phyloP scores from a whole-genome alignment of 2,888 invertebrate species.

The Luffia ferchaultella region DNA sequence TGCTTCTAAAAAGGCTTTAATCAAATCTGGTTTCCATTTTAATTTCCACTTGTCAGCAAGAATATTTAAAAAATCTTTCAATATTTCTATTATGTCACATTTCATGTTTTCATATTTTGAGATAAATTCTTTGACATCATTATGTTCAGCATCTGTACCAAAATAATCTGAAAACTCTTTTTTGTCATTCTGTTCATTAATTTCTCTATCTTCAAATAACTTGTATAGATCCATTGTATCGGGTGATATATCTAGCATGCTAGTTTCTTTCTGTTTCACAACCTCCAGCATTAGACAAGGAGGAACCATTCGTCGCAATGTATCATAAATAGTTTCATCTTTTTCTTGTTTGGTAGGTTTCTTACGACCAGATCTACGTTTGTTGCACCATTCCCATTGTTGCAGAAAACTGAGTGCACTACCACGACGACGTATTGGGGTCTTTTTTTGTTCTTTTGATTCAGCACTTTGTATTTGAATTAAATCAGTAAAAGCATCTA shows the following conservation, averaged over 20 bases:
- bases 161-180: slow-evolving; percentile 62
- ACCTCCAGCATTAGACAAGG: slow-evolving; percentile 56
- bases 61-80: slow-evolving; percentile 66
- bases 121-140: slow-evolving; percentile 71
- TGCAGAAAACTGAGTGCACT: slow-evolving; percentile 77
- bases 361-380: slow-evolving; percentile 58
- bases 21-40: slow-evolving; percentile 71
- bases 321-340: slow-evolving; percentile 73
- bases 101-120: slow-evolving; percentile 62
- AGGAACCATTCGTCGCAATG: slow-evolving; percentile 72
- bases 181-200: slow-evolving; percentile 16
- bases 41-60: slow-evolving; percentile 69
- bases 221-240: slow-evolving; percentile 70
- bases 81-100: slow-evolving; percentile 65
- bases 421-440: slow-evolving; percentile 70
- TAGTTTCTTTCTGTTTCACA: slow-evolving; percentile 41
- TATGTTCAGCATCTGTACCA: slow-evolving; percentile 69
- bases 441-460: slow-evolving; percentile 51
- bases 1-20: slow-evolving; percentile 65
- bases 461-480: slow-evolving; percentile 24
- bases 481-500: slow-evolving; percentile 26
- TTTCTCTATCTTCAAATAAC: slow-evolving; percentile 61
- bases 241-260: slow-evolving; percentile 64
- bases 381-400: slow-evolving; percentile 81
- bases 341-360: slow-evolving; percentile 64